These are phyloP conservation scores for Plagodis pulveraria DNA, from an alignment of 2,888 invertebrate species.

Conservation along the genomic window DNA sequence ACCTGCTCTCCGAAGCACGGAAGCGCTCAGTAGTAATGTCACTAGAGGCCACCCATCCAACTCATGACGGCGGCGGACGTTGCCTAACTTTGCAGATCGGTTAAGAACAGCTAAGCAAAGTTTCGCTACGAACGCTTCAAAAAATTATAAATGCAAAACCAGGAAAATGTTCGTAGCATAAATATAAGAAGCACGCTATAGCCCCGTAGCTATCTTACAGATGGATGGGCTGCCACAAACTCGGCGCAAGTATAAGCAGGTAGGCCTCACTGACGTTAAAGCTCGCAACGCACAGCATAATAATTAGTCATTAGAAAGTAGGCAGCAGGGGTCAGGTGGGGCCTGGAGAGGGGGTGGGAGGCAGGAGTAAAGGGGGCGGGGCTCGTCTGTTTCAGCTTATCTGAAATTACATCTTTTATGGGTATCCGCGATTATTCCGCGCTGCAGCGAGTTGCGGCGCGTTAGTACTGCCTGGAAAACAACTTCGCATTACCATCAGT, in stretches of 20 bases:
- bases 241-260: constrained; percentile 60
- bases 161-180: constrained; percentile 22
- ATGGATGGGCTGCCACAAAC: constrained; percentile 65
- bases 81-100: too few species aligned
- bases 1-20: too few species aligned
- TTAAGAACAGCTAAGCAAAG: too few species aligned
- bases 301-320: constrained; percentile 86
- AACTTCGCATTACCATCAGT: constrained; percentile 77
- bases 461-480: constrained; percentile 79
- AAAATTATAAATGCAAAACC: constrained; percentile 2
- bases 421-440: constrained; percentile 85
- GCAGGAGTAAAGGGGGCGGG: constrained; percentile 65
- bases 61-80: too few species aligned
- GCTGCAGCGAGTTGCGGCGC: constrained; percentile 82
- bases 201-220: constrained; percentile 43
- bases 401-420: constrained; percentile 86
- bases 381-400: constrained; percentile 85
- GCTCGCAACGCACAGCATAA: constrained; percentile 84
- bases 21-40: too few species aligned
- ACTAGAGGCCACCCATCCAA: too few species aligned
- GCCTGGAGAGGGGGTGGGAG: constrained; percentile 43
- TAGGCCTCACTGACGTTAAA: constrained; percentile 75
- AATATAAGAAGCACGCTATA: constrained; percentile 19
- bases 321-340: constrained; percentile 67
- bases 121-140: too few species aligned